Conservation (phyloP, 2,113 vertebrate species). For the Alectura lathami region DNA sequence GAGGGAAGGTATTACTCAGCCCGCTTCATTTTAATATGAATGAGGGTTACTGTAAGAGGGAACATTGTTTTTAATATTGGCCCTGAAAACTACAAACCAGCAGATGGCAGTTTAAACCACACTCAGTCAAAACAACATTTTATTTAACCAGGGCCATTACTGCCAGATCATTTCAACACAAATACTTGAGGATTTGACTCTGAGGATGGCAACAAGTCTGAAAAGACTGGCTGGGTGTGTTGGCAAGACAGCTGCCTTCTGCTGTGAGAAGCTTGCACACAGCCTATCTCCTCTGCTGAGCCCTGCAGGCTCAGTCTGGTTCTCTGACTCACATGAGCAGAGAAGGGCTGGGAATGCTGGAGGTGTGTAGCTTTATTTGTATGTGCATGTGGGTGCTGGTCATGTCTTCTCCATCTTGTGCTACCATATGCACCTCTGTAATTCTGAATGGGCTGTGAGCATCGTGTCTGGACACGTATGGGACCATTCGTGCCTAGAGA, state of each 20-base stretch:
- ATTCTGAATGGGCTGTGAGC: background rate
- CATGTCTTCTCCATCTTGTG: accelerated
- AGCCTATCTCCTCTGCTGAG: background rate
- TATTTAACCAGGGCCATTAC: conserved; percentile 37
- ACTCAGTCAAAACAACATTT: conserved; percentile 56
- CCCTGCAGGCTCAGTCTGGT: accelerated
- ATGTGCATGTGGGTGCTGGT: background rate
- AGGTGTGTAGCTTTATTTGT: background rate
- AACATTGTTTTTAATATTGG: conserved; percentile 51
- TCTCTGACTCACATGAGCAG: background rate
- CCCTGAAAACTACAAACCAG: conserved; percentile 62
- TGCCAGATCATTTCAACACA: conserved; percentile 12
- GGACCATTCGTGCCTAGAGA: accelerated
- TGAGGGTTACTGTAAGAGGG: conserved; percentile 29
- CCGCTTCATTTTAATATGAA: conserved; percentile 54
- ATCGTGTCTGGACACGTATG: accelerated
- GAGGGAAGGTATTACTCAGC: conserved; percentile 5
- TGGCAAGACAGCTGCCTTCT: background rate
- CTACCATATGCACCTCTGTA: accelerated
- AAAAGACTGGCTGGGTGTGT: background rate
- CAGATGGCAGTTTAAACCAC: conserved; percentile 73
- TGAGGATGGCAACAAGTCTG: background rate
- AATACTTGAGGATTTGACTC: conserved; percentile 6
- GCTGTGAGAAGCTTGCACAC: accelerated
- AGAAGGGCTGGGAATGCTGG: background rate